Evolutionary conservation across 2,113 vertebrate genomes (phyloP).

Genomic region (Spilogale gracilis): DNA sequence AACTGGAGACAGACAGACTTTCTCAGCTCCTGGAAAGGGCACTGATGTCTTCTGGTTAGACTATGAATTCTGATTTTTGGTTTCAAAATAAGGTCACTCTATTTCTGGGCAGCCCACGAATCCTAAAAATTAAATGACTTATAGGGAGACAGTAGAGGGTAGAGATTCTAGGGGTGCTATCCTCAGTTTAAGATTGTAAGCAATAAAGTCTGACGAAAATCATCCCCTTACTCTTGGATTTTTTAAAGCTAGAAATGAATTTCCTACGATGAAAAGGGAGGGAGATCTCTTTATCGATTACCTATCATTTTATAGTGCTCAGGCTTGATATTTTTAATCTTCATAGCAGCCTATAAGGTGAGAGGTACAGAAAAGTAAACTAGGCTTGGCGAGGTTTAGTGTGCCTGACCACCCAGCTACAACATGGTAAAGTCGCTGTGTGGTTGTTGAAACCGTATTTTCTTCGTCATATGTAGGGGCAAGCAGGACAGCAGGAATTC

Average conservation of each 20-base stretch:
- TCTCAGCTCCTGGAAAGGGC: not conserved
- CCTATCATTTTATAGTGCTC: constrained; percentile 2
- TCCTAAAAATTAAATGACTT: constrained; percentile 43
- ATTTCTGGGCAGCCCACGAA: not conserved
- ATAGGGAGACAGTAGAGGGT: not conserved
- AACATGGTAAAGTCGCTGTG: not conserved
- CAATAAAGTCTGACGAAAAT: not conserved
- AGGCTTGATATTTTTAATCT: constrained; percentile 23
- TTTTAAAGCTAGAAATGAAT: constrained; percentile 44
- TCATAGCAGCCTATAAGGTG: not conserved
- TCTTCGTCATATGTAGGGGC: not conserved
- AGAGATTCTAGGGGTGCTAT: not conserved
- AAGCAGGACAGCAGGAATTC: not conserved
- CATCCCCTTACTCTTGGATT: not conserved
- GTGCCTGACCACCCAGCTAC: not conserved
- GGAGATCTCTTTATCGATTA: not conserved
- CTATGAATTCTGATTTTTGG: not conserved
- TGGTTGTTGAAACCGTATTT: constrained; percentile 2
- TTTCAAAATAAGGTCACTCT: constrained; percentile 35
- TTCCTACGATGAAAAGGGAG: not conserved
- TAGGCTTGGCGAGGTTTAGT: not conserved
- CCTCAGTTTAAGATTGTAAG: constrained; percentile 6
- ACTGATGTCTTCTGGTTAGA: not conserved
- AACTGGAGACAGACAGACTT: not conserved
- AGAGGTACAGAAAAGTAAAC: constrained; percentile 17